Conservation (phyloP, 2,797 vertebrate species). For the Silurus lanzhouensis region DNA sequence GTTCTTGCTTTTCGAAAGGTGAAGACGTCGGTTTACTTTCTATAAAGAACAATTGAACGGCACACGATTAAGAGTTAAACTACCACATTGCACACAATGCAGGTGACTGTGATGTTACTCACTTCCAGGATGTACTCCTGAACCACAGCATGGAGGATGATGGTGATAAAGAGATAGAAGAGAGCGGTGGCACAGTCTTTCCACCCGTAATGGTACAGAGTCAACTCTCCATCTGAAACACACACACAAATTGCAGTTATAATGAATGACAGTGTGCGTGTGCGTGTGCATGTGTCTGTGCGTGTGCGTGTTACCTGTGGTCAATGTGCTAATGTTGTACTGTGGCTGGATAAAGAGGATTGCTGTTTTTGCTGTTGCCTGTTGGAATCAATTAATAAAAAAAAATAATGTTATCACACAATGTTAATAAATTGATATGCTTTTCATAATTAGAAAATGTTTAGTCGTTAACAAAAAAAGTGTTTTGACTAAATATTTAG, state of each 20-base stretch:
- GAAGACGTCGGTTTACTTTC: constrained; percentile 96
- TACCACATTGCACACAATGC: constrained; percentile 28
- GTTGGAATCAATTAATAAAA: constrained; percentile 55
- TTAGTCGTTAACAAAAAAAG: no score
- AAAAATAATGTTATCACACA: background rate
- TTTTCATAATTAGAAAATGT: no score
- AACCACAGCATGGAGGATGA: constrained; percentile 94
- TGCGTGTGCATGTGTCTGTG: background rate
- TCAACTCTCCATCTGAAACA: constrained; percentile 84
- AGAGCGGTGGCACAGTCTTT: constrained; percentile 91
- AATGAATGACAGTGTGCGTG: background rate
- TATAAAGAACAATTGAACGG: constrained; percentile 56
- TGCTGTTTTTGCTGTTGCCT: constrained; percentile 96
- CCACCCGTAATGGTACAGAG: constrained; percentile 90
- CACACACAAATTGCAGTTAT: constrained; percentile 31
- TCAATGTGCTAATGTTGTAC: constrained; percentile 87
- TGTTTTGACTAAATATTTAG: no score
- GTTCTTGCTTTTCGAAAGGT: constrained; percentile 97
- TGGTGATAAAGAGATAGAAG: constrained; percentile 92
- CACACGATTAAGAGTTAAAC: background rate
- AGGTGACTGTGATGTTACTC: constrained; percentile 62
- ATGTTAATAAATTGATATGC: no score
- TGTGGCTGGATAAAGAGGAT: constrained; percentile 98
- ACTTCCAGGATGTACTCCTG: constrained; percentile 98
- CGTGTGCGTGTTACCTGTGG: constrained; percentile 80